Conservation (phyloP, 2,888 invertebrate species). For the Gymnocheta viridis region DNA sequence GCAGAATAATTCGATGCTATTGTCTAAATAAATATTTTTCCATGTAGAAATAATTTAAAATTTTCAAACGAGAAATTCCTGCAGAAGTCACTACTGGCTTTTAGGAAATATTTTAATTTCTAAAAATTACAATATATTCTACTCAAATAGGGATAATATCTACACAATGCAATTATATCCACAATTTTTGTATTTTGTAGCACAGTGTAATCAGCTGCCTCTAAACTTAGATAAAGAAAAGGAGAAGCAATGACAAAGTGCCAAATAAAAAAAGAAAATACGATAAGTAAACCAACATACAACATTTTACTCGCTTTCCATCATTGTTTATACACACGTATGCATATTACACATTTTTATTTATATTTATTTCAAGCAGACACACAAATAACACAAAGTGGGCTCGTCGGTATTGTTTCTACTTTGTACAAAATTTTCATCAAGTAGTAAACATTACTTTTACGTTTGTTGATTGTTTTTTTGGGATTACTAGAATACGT, state of each 20-base stretch:
- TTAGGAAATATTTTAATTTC: too few relatives aligned
- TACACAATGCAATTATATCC: too few relatives aligned
- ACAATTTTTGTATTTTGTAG: too few relatives aligned
- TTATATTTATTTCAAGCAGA: background rate
- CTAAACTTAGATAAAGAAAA: background rate
- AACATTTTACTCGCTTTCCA: background rate
- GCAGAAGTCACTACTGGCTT: too few relatives aligned
- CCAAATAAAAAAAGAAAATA: background rate
- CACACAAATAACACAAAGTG: conserved; percentile 51
- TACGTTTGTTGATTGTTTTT: conserved; percentile 40
- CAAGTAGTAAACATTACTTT: conserved; percentile 28
- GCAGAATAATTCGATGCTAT: too few relatives aligned
- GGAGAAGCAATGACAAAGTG: background rate
- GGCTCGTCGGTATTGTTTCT: conserved; percentile 45
- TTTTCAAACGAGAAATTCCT: too few relatives aligned
- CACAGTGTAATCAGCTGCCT: conserved; percentile 33
- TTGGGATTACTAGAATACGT: background rate
- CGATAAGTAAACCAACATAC: background rate
- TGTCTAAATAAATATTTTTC: too few relatives aligned
- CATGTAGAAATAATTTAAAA: too few relatives aligned
- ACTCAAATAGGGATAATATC: too few relatives aligned
- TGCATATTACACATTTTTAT: background rate
- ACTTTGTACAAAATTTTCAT: background rate
- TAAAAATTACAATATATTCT: too few relatives aligned
- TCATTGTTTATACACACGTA: background rate